A percentile compares a stretch with the other conserved stretches of the same genome.
These are phyloP conservation scores for Plagodis dolabraria DNA, from an alignment of 2,888 invertebrate species.

Conservation along the genomic window DNA sequence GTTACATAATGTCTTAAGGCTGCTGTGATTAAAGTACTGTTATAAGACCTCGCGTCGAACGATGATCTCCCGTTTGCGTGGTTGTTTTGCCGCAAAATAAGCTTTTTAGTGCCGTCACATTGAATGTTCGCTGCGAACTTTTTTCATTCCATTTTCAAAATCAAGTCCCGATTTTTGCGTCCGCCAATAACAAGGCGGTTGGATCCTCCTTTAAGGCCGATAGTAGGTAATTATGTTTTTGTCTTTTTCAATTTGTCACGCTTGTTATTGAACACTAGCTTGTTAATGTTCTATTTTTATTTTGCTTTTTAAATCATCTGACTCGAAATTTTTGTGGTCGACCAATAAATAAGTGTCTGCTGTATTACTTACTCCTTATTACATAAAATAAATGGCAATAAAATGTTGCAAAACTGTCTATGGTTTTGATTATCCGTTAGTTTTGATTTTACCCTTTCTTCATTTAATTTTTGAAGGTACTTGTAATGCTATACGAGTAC, in stretches of 20 bases:
- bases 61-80: conserved; percentile 80
- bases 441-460: too few relatives aligned
- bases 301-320: conserved; percentile 2
- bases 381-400: too few relatives aligned
- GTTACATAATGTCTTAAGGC: conserved; percentile 77
- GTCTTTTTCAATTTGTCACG: conserved; percentile 30
- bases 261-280: conserved; percentile 20
- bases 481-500: too few relatives aligned
- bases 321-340: too few relatives aligned
- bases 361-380: too few relatives aligned
- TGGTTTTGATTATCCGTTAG: too few relatives aligned
- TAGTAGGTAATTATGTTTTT: conserved; percentile 23
- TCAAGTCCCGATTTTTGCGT: conserved; percentile 6
- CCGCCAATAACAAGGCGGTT: conserved; percentile 22
- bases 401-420: too few relatives aligned
- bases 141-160: conserved; percentile 23
- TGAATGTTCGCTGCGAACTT: conserved; percentile 42
- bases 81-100: conserved; percentile 80
- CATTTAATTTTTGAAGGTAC: too few relatives aligned
- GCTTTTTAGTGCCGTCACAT: conserved; percentile 69
- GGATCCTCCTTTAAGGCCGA: too few relatives aligned
- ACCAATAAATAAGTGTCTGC: too few relatives aligned
- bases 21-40: conserved; percentile 77
- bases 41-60: conserved; percentile 77
- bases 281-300: conserved; percentile 12